Conservation (phyloP, 1,140 invertebrate genomes). For the Chrysomallon squamiferum region DNA sequence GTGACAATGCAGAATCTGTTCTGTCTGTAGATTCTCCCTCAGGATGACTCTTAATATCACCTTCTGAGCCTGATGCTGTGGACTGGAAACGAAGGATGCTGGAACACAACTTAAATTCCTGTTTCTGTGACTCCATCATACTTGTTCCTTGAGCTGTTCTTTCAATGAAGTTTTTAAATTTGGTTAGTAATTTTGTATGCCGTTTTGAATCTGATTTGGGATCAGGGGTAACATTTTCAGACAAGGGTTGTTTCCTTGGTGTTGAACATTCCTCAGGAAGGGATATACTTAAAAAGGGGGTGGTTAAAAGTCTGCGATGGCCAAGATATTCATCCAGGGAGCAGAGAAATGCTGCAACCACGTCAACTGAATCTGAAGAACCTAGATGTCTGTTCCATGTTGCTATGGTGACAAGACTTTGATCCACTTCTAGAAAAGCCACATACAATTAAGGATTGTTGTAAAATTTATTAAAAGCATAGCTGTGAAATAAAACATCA, state of each 20-base stretch:
- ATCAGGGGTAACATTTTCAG: not conserved
- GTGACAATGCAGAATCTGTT: not conserved
- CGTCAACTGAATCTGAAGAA: conserved; percentile 6
- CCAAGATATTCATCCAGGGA: conserved; percentile 45
- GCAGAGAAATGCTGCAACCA: conserved; percentile 27
- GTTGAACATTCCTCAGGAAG: conserved; percentile 21
- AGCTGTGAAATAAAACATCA: no score
- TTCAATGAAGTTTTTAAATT: not conserved
- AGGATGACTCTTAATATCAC: not conserved
- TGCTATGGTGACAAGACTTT: conserved; percentile 45
- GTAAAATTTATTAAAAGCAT: no score
- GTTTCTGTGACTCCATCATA: not conserved
- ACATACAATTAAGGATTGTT: no score
- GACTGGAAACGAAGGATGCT: not conserved
- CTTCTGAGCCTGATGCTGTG: not conserved
- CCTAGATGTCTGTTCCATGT: conserved; percentile 19
- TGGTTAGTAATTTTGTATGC: not conserved
- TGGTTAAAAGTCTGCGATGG: conserved; percentile 36
- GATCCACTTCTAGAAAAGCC: conserved; percentile 42
- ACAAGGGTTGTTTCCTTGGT: not conserved
- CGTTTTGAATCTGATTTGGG: not conserved
- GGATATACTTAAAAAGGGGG: conserved; percentile 35
- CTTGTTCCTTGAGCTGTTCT: not conserved
- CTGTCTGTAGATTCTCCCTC: not conserved
- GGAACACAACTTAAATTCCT: not conserved